Evolutionary conservation across 2,797 vertebrate genomes (phyloP), one percentile per base, ranked within the genome.

Genomic region (Parauchenoglanis ngamensis): DNA sequence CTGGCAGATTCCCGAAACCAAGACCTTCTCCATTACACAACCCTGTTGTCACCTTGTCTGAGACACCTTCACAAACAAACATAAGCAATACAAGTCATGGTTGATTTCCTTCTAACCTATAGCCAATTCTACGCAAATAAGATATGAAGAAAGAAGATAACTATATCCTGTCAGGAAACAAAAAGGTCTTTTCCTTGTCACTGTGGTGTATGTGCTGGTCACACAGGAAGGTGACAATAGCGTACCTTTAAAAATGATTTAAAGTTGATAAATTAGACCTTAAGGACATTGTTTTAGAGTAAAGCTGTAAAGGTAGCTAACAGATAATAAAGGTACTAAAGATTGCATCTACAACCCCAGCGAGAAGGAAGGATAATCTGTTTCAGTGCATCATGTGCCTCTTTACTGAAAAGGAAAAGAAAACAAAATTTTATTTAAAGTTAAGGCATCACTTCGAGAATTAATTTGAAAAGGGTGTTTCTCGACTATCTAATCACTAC

Each of bases 11-110:
- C 89, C 89, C 84, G 89, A 90, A 91, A 91, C 88, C 89, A 89
- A 91, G 90, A 92, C 70, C 82, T 91, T 92, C 90, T 89, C 89
- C 91, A 88, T 90, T 90, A 91, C 89, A 90, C 86, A 86, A 91
- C 7, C 5, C 5, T 40, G 44, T 28, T 81, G 67, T 75, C 76
- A 81, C 75, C 87, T 80, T 49, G 6, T 49, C 28, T 49, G 80
- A 84, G 65, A 82, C 19, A 7, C 44, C 54, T 83, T 40, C 67
- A 65, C 7, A 77, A 46, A n/a, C 75, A 87, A 72, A 52, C 46
- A 83, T 67, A 52, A 85, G 72, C 56, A 52, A 49, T 56, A 76
- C 49, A 83, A 57, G 84, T 56, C 31, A 49, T 31, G 56, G 67
- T 21, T 49, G 31, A 57, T 85, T 67, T 87, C 23, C 77, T 85